Evolutionary conservation across 2,113 vertebrate genomes (phyloP).

Genomic region (Meles meles): DNA sequence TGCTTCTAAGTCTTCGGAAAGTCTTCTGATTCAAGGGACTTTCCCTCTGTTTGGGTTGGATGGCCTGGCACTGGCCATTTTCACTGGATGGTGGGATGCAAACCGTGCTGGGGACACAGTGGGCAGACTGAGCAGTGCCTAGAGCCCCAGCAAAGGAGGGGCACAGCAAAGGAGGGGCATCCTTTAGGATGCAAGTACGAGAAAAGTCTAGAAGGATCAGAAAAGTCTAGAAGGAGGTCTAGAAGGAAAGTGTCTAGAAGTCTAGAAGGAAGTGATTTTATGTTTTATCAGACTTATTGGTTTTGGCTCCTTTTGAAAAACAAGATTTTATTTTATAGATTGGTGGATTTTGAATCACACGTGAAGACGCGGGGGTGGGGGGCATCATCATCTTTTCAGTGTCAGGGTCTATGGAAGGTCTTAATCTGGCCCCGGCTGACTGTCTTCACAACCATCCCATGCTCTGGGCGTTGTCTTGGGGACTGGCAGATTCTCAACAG

Average conservation of each 20-base stretch:
- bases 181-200: not conserved
- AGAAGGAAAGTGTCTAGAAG: too few relatives aligned
- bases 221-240: not conserved
- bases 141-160: not conserved
- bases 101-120: not conserved
- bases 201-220: not conserved
- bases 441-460: not conserved
- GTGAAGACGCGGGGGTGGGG: not conserved
- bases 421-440: not conserved
- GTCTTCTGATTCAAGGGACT: not conserved
- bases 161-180: too few relatives aligned
- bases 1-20: not conserved
- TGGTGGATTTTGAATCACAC: not conserved
- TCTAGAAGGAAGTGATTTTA: not conserved
- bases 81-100: not conserved
- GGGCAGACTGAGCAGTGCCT: not conserved
- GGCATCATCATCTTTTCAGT: not conserved
- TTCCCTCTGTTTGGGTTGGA: not conserved
- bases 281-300: not conserved
- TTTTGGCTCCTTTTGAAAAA: not conserved
- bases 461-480: not conserved
- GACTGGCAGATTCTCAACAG: not conserved
- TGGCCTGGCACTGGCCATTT: not conserved
- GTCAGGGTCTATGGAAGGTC: not conserved
- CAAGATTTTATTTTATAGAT: not conserved